A percentile compares a stretch with the other conserved stretches of the same genome.
phyloP scores from a whole-genome alignment of 1,140 invertebrate genomes.

The Saccostrea cuccullata region DNA sequence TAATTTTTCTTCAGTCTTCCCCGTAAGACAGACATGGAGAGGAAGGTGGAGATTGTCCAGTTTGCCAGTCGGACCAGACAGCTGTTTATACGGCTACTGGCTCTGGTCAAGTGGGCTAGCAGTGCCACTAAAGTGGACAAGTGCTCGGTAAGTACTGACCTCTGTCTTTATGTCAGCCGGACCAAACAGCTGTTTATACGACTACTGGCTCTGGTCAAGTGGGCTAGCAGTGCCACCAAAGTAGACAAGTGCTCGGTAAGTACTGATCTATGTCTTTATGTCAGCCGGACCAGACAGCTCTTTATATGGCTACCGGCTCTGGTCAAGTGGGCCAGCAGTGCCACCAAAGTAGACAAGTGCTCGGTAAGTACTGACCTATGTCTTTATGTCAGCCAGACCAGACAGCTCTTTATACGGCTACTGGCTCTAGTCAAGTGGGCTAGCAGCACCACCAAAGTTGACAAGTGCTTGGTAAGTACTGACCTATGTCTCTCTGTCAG shows the following conservation, averaged over 20 bases:
- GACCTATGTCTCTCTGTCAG: constrained; percentile 88
- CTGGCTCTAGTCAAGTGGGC: constrained; percentile 99
- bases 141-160: constrained; percentile 85
- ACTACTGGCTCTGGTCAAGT: constrained; percentile 96
- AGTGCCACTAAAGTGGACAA: constrained; percentile 97
- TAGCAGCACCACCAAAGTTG: constrained; percentile 96
- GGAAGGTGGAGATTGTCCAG: constrained; percentile 98
- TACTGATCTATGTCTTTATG: constrained; percentile 85
- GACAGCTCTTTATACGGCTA: constrained; percentile 95
- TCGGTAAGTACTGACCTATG: constrained; percentile 82
- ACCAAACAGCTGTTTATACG: constrained; percentile 96
- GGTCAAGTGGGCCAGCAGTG: constrained; percentile 98
- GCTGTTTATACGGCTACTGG: constrained; percentile 94
- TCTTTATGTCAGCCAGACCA: constrained; percentile 94
- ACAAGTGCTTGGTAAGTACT: constrained; percentile 91
- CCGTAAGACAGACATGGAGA: constrained; percentile 96
- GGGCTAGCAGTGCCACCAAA: constrained; percentile 96
- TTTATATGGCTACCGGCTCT: constrained; percentile 96
- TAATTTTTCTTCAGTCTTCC: constrained; percentile 87
- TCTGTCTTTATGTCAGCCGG: constrained; percentile 90
- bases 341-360: constrained; percentile 98
- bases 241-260: constrained; percentile 97
- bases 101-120: constrained; percentile 99
- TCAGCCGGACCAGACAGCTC: constrained; percentile 93
- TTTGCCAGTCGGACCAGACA: constrained; percentile 96